phyloP scores from a whole-genome alignment of 2,113 vertebrate species.

The Bagarius yarrelli region DNA sequence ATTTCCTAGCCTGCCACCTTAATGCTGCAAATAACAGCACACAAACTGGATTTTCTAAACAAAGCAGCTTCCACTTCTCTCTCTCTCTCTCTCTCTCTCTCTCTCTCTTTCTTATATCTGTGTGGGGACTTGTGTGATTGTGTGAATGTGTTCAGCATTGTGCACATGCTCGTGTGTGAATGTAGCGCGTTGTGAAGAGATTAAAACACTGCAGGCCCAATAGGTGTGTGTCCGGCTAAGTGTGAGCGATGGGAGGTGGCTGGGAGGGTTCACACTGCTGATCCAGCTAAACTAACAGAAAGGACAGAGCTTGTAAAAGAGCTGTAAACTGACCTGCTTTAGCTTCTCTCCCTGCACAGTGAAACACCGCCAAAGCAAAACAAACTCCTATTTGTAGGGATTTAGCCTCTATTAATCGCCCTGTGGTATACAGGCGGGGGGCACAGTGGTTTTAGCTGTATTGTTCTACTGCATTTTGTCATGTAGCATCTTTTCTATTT shows the following conservation, averaged over 20 bases:
- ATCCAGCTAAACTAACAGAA: conserved; percentile 51
- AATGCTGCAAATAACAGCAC: conserved; percentile 47
- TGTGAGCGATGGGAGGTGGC: conserved; percentile 37
- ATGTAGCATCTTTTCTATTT: neutral
- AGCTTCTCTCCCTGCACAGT: conserved; percentile 9
- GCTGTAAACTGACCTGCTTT: conserved; percentile 49
- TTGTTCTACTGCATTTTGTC: conserved; percentile 30
- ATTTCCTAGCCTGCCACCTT: conserved; percentile 45
- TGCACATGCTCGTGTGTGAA: neutral
- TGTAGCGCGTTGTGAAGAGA: conserved; percentile 10
- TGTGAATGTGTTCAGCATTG: conserved; percentile 34
- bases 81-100: conserved; percentile 18
- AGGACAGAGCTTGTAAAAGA: conserved; percentile 42
- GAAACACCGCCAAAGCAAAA: conserved; percentile 33
- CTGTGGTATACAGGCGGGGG: neutral
- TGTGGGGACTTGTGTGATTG: conserved; percentile 27
- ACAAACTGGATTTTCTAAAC: conserved; percentile 44
- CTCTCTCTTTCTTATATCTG: conserved; percentile 13
- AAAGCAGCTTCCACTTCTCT: conserved; percentile 31
- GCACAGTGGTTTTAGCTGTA: conserved; percentile 28
- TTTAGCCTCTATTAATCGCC: conserved; percentile 12
- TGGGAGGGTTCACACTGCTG: conserved; percentile 30
- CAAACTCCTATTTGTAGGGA: conserved; percentile 34
- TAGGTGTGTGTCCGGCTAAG: conserved; percentile 17
- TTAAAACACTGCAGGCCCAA: conserved; percentile 27